A percentile compares a stretch with the other conserved stretches of the same genome.
Evolutionary conservation across 2,797 vertebrate species (phyloP).

Genomic region (Sebastes iracundus): DNA sequence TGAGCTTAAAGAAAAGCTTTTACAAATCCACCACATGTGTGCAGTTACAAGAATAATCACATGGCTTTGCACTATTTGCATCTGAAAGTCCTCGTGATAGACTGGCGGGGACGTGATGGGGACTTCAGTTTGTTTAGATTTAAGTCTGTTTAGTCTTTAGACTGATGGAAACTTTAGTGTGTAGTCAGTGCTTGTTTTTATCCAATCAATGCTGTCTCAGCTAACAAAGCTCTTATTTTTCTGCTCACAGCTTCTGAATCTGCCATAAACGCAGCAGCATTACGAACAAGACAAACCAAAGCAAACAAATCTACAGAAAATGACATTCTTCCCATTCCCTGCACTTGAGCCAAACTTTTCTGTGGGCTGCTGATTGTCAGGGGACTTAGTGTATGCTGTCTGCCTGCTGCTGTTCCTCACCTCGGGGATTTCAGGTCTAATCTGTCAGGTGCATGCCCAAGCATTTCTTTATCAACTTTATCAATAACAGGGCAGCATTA

Average conservation of each 20-base stretch:
- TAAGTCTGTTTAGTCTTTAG: conserved; percentile 10
- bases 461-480: conserved; percentile 78
- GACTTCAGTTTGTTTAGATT: conserved; percentile 18
- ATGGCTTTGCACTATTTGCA: conserved; percentile 13
- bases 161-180: conserved; percentile 8
- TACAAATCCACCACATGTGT: conserved; percentile 33
- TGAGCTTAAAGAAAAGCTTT: conserved; percentile 25
- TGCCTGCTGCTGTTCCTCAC: conserved; percentile 62
- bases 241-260: conserved; percentile 8
- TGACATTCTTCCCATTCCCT: conserved; percentile 23
- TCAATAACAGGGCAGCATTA: conserved; percentile 71
- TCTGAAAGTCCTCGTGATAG: not conserved
- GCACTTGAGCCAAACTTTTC: conserved; percentile 52
- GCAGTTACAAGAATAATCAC: conserved; percentile 1
- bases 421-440: conserved; percentile 71
- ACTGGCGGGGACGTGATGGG: not conserved
- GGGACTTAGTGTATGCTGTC: conserved; percentile 55
- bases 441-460: conserved; percentile 77
- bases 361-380: conserved; percentile 51
- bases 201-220: conserved; percentile 27
- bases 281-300: conserved; percentile 32
- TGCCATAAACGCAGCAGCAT: conserved; percentile 19
- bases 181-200: conserved; percentile 23
- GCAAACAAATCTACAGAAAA: conserved; percentile 56
- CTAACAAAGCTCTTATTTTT: conserved; percentile 33